Percentiles rank a stretch among this genome's conserved stretches.
These are phyloP conservation scores for Lepidochrysops patricia DNA, from an alignment of 2,888 invertebrate genomes.

Conservation along the genomic window DNA sequence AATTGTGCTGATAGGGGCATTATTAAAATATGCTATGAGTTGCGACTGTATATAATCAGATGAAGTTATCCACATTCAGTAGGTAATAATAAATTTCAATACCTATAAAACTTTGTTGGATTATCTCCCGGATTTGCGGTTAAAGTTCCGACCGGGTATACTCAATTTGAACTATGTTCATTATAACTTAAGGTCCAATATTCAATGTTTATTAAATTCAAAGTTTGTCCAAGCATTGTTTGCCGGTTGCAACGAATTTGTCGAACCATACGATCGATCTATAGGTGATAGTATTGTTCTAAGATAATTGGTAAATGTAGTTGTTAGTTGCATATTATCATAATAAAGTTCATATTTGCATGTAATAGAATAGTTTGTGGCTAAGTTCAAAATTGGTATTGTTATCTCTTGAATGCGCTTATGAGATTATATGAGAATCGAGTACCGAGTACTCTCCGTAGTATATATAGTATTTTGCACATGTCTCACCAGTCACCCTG, in stretches of 20 bases:
- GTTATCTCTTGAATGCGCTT: too few species aligned
- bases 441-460: too few species aligned
- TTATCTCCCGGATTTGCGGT: slow-evolving; percentile 16
- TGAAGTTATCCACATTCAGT: neutral
- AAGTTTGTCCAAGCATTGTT: slow-evolving; percentile 6
- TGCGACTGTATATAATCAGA: neutral
- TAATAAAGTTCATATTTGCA: too few species aligned
- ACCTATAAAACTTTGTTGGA: slow-evolving; percentile 19
- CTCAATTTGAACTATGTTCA: slow-evolving; percentile 10
- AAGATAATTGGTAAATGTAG: neutral
- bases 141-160: slow-evolving; percentile 12
- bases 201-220: slow-evolving; percentile 8
- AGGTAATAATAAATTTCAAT: slow-evolving; percentile 20
- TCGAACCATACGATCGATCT: neutral
- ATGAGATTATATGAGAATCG: too few species aligned
- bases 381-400: too few species aligned
- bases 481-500: too few species aligned
- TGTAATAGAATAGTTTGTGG: neutral
- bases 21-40: neutral
- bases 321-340: neutral
- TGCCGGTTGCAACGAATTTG: slow-evolving; percentile 4
- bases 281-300: neutral
- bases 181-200: slow-evolving; percentile 10
- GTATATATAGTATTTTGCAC: too few species aligned
- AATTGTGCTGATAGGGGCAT: too few species aligned